These are phyloP conservation scores for Capreolus pygargus DNA, from an alignment of 2,113 vertebrate genomes.

Conservation along the genomic window DNA sequence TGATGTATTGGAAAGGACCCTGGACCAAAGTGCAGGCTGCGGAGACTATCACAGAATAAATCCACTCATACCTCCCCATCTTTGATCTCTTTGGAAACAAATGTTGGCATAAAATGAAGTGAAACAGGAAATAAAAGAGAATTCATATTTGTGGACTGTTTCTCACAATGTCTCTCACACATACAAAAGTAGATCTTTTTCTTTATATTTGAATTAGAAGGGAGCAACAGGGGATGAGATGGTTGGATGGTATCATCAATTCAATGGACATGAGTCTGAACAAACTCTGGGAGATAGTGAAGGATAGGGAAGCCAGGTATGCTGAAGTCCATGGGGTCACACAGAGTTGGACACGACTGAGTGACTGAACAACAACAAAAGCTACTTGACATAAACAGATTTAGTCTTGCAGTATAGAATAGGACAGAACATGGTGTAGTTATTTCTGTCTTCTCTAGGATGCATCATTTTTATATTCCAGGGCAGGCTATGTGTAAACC, in stretches of 20 bases:
- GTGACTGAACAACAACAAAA: background rate
- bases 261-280: background rate
- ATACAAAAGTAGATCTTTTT: background rate
- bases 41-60: background rate
- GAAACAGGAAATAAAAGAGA: slow-evolving; percentile 16
- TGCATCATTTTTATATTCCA: background rate
- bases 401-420: slow-evolving; percentile 16
- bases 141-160: background rate
- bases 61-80: background rate
- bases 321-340: background rate
- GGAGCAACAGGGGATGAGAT: background rate
- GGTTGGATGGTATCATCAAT: background rate
- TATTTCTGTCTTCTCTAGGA: background rate
- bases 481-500: background rate
- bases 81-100: slow-evolving; percentile 12
- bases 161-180: slow-evolving; percentile 1
- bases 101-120: background rate
- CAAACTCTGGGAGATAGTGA: background rate
- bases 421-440: slow-evolving; percentile 10
- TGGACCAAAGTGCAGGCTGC: background rate
- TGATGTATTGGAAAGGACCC: background rate
- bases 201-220: background rate
- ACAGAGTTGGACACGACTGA: background rate
- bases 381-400: background rate
- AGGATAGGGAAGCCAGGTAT: background rate